These are phyloP conservation scores for Cebus imitator DNA, from an alignment of 2,113 vertebrate genomes.

Conservation along the genomic window DNA sequence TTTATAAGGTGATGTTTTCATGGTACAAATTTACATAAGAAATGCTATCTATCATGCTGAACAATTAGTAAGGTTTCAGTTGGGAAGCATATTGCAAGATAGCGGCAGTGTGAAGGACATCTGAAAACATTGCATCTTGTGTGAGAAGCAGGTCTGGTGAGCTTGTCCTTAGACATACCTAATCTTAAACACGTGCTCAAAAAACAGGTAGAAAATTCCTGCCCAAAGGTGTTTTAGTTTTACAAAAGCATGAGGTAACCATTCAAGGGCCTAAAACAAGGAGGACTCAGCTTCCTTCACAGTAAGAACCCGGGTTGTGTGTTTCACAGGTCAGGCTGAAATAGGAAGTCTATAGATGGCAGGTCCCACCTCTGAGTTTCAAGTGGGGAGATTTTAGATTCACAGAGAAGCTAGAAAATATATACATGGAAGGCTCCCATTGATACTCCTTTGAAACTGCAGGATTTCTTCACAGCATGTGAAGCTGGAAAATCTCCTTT, in stretches of 20 bases:
- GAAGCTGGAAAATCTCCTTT: not conserved
- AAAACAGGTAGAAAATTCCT: not conserved
- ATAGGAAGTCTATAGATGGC: not conserved
- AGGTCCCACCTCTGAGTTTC: not conserved
- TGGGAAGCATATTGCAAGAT: not conserved
- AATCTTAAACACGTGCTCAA: not conserved
- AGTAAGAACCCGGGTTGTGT: not conserved
- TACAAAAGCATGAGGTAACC: not conserved
- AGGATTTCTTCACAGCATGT: not conserved
- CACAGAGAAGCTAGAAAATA: not conserved
- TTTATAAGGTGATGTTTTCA: not conserved
- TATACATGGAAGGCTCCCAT: not conserved
- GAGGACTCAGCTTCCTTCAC: not conserved
- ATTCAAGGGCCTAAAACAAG: not conserved
- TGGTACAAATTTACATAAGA: not conserved
- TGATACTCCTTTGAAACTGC: not conserved
- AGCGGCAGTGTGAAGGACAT: not conserved
- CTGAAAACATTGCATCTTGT: not conserved
- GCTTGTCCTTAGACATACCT: not conserved
- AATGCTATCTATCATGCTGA: not conserved
- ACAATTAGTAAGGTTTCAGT: not conserved
- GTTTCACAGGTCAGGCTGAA: not conserved
- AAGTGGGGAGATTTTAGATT: not conserved
- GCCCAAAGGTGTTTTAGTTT: not conserved
- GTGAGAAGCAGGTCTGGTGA: not conserved